Percentiles rank a stretch among this genome's conserved stretches.
phyloP scores from a whole-genome alignment of 2,797 vertebrate genomes.

The Echiichthys vipera region DNA sequence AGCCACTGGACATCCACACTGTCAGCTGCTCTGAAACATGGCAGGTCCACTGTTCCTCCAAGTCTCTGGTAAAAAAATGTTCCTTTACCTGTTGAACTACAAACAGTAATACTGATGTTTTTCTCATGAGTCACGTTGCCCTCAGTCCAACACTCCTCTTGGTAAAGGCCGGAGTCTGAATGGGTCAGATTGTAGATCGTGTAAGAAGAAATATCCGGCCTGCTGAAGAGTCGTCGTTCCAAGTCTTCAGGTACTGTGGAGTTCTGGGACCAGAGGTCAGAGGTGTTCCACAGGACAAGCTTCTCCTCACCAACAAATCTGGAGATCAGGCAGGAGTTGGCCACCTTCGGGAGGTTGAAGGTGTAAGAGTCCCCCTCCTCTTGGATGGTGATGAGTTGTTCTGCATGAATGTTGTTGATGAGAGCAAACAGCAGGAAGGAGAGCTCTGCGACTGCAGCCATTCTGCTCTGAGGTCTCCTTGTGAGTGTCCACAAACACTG shows the following conservation, averaged over 20 bases:
- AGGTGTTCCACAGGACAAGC: conserved; percentile 9
- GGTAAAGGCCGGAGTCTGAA: background rate
- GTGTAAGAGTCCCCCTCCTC: rapidly evolving
- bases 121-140: background rate
- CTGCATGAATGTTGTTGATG: background rate
- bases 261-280: background rate
- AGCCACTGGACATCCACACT: background rate
- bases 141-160: background rate
- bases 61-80: rapidly evolving
- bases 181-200: background rate
- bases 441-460: background rate
- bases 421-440: background rate
- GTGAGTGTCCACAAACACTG: background rate
- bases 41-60: background rate
- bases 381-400: background rate
- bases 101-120: background rate
- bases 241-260: background rate
- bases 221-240: background rate
- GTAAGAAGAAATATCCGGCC: no score
- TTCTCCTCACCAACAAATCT: background rate
- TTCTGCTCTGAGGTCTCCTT: background rate
- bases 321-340: background rate
- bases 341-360: background rate
- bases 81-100: rapidly evolving
- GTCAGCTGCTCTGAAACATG: rapidly evolving